Evolutionary conservation across 2,888 invertebrate species (phyloP).

Genomic region (Phymatocera aterrima): DNA sequence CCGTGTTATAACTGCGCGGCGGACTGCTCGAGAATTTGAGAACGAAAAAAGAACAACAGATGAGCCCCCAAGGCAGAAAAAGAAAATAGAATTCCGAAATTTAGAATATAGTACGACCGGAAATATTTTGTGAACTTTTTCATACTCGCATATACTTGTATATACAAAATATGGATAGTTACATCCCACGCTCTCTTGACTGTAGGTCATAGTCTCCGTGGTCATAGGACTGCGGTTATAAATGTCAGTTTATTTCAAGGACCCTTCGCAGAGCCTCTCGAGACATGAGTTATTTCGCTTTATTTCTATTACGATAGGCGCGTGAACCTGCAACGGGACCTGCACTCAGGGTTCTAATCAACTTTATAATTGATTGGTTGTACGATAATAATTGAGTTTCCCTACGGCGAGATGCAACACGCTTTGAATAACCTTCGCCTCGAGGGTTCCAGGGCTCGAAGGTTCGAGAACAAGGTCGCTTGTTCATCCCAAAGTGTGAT

Average conservation of each 20-base stretch:
- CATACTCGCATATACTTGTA: no score
- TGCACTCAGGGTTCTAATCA: constrained; percentile 32
- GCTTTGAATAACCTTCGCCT: constrained; percentile 22
- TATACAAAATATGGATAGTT: no score
- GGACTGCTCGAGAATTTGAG: background rate
- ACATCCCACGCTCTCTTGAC: no score
- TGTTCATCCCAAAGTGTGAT: background rate
- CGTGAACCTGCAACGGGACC: no score
- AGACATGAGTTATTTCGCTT: background rate
- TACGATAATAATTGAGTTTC: constrained; percentile 26
- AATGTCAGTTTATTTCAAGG: background rate
- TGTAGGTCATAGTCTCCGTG: no score
- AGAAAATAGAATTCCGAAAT: background rate
- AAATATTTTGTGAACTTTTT: no score
- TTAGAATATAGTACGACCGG: background rate
- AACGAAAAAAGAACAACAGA: background rate
- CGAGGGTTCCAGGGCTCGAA: no score
- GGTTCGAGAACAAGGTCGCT: constrained; percentile 1
- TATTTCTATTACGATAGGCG: background rate
- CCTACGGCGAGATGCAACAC: background rate
- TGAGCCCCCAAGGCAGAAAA: background rate
- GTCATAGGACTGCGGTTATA: no score
- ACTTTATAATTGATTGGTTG: constrained; percentile 28
- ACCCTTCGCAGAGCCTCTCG: background rate
- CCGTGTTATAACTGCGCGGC: background rate